Evolutionary conservation across 2,797 vertebrate genomes (phyloP).

Genomic region (Nyctibius grandis): DNA sequence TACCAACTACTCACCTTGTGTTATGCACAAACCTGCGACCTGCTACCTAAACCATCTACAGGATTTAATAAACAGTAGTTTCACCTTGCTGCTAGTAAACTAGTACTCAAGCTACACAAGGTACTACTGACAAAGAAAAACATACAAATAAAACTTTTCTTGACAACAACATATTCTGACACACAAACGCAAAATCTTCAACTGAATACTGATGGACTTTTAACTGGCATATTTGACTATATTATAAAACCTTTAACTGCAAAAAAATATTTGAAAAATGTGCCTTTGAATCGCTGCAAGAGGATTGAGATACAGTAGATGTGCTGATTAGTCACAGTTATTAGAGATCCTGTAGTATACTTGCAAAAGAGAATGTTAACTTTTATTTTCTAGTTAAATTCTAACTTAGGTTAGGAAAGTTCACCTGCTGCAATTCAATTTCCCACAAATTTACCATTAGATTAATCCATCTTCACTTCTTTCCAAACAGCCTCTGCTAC

Average conservation of each 20-base stretch:
- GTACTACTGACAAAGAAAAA: neutral
- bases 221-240: neutral
- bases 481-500: neutral
- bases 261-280: neutral
- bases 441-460: neutral
- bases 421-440: neutral
- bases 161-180: neutral
- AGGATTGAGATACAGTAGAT: neutral
- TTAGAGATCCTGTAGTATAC: neutral
- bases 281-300: neutral
- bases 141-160: neutral
- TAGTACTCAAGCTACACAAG: neutral
- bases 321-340: neutral
- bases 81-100: neutral
- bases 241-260: neutral
- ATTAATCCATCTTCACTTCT: neutral
- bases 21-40: neutral
- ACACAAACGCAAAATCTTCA: neutral
- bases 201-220: neutral
- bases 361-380: neutral
- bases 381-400: neutral
- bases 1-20: neutral
- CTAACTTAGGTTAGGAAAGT: conserved; percentile 4
- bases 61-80: neutral
- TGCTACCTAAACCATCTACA: neutral